Percentiles rank a stretch among this genome's conserved stretches.
phyloP scores from a whole-genome alignment of 2,113 vertebrate genomes.

The Acanthisitta chloris region DNA sequence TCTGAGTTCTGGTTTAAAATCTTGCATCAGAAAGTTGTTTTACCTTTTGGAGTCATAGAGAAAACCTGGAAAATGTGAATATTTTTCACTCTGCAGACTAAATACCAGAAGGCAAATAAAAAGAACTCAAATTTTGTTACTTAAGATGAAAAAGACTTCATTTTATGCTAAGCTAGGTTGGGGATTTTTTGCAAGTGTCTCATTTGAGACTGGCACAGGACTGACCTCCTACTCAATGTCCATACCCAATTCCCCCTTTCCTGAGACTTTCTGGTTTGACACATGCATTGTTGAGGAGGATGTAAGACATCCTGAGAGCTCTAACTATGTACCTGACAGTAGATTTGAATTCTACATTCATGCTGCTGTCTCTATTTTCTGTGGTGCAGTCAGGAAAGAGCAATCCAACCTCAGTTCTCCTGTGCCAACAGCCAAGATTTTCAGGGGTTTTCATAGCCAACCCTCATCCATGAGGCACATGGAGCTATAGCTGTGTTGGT shows the following conservation, averaged over 20 bases:
- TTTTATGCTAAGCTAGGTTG: not conserved
- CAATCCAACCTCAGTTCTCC: not conserved
- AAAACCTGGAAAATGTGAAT: not conserved
- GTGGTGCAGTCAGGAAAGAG: not conserved
- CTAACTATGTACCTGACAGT: not conserved
- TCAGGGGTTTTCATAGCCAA: not conserved
- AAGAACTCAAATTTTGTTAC: not conserved
- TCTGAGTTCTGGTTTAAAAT: not conserved
- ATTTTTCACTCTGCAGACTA: not conserved
- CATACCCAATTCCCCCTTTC: not conserved
- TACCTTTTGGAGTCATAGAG: not conserved
- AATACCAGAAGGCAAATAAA: not conserved
- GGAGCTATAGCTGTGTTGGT: not conserved
- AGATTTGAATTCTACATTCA: not conserved
- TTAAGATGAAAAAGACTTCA: not conserved
- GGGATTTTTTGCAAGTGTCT: not conserved
- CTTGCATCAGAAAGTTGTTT: not conserved
- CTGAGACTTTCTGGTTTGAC: not conserved
- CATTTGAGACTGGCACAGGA: not conserved
- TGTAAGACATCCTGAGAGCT: not conserved
- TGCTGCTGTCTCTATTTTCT: not conserved
- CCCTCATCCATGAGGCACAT: fast-evolving
- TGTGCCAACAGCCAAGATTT: not conserved
- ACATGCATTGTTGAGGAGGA: not conserved
- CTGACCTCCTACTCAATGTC: not conserved